phyloP scores from a whole-genome alignment of 2,888 invertebrate species.

The Cosmia trapezina region DNA sequence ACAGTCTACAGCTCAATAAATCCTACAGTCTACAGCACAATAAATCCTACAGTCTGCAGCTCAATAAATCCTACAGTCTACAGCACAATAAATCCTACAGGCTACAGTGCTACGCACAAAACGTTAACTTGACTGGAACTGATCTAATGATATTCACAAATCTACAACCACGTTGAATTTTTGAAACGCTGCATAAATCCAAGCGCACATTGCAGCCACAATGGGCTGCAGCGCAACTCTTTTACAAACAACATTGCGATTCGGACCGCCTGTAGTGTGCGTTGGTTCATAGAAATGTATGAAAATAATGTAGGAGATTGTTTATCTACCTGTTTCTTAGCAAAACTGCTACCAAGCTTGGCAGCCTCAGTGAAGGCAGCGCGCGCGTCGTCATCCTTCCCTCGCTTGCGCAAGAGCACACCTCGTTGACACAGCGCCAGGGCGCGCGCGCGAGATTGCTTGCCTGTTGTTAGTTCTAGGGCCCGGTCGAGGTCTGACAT shows the following conservation, averaged over 20 bases:
- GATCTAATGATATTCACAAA: background rate
- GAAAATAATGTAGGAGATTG: too few species aligned
- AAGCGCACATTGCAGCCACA: background rate
- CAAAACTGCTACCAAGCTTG: conserved; percentile 95
- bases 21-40: too few species aligned
- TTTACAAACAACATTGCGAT: background rate
- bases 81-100: too few species aligned
- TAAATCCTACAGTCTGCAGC: too few species aligned
- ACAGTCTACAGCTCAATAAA: too few species aligned
- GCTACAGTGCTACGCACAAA: too few species aligned
- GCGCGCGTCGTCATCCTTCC: conserved; percentile 93
- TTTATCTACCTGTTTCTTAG: conserved; percentile 96
- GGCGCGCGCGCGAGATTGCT: conserved; percentile 92
- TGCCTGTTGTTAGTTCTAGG: conserved; percentile 91
- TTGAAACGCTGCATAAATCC: background rate
- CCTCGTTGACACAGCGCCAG: conserved; percentile 96
- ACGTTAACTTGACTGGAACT: background rate
- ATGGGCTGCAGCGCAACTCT: background rate
- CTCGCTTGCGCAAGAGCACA: conserved; percentile 93
- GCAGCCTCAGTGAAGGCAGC: conserved; percentile 95
- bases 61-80: too few species aligned
- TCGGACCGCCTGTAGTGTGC: too few species aligned
- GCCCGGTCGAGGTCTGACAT: conserved; percentile 94
- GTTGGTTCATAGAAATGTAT: too few species aligned
- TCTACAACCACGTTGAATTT: background rate